Conservation (phyloP, 1,140 invertebrate genomes). For the Adelges cooleyi region DNA sequence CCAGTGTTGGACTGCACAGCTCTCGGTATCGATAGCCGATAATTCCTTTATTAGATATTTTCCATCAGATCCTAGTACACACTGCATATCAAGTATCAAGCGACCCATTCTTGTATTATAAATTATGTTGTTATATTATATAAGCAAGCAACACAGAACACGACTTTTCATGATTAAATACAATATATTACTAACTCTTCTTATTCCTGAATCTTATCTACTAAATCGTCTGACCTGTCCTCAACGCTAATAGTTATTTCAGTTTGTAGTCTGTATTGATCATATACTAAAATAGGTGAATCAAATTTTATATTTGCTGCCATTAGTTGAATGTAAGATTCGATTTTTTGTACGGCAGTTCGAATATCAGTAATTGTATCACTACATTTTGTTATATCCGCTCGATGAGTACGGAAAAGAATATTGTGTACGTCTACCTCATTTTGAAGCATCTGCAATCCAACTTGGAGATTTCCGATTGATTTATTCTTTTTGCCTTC, state of each 20-base stretch:
- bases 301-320: too few species aligned
- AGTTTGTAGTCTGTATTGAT: too few species aligned
- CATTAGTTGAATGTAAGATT: too few species aligned
- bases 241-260: neutral
- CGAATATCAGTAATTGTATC: neutral
- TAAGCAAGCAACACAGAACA: neutral
- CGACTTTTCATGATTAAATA: too few species aligned
- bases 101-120: too few species aligned
- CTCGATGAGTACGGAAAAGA: neutral
- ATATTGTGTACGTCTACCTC: neutral
- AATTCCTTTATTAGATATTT: neutral
- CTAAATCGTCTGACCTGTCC: neutral
- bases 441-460: neutral
- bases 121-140: too few species aligned
- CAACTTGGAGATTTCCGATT: too few species aligned
- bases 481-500: neutral
- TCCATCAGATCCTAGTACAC: neutral
- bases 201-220: neutral
- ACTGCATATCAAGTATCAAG: neutral
- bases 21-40: neutral
- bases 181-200: too few species aligned
- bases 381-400: neutral
- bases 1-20: neutral
- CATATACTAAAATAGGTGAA: too few species aligned
- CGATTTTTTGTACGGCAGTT: neutral